A percentile compares a stretch with the other conserved stretches of the same genome.
Conservation (phyloP, 2,797 vertebrate species). For the Psittacula derbiana region DNA sequence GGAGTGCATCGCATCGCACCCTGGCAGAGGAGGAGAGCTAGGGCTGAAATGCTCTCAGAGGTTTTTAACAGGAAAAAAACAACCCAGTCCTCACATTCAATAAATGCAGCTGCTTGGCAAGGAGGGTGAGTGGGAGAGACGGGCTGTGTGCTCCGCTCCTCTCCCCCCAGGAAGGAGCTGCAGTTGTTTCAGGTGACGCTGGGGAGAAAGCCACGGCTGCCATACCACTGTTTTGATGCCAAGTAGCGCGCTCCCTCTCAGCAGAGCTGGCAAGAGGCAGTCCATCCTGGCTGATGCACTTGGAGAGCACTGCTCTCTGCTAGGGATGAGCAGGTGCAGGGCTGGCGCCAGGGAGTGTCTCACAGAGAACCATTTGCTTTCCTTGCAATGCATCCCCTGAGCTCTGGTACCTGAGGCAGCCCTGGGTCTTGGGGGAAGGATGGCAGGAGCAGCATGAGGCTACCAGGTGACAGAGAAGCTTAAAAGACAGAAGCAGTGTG, state of each 20-base stretch:
- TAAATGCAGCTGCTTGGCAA: conserved; percentile 63
- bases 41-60: conserved; percentile 15
- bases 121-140: background rate
- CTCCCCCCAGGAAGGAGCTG: conserved; percentile 3
- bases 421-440: fast-evolving
- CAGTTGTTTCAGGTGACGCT: conserved; percentile 7
- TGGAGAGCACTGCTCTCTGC: background rate
- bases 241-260: background rate
- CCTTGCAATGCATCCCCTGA: background rate
- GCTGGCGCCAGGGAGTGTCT: background rate
- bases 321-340: conserved; percentile 38
- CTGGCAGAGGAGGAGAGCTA: conserved; percentile 30
- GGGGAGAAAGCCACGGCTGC: background rate
- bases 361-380: background rate
- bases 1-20: background rate
- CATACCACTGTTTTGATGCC: background rate
- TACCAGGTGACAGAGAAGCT: fast-evolving
- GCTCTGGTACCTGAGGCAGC: background rate
- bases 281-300: background rate
- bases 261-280: background rate
- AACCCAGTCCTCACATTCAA: background rate
- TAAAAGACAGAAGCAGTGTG: fast-evolving
- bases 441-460: fast-evolving
- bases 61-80: background rate
- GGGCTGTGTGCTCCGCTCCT: background rate